Conservation (phyloP, 2,888 invertebrate species). For the Anoplius nigerrimus region DNA sequence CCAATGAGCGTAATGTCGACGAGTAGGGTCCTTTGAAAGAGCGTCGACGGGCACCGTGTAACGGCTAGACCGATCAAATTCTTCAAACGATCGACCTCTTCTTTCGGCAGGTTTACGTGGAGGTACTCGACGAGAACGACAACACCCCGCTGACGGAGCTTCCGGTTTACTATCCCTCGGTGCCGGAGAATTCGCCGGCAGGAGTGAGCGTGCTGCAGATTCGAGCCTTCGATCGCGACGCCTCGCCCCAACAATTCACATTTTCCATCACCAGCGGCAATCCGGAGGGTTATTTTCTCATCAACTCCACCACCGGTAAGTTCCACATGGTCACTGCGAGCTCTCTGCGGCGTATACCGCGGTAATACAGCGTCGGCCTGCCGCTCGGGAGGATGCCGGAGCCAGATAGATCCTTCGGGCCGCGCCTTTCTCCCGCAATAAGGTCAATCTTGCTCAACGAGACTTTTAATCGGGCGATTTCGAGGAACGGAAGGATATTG, state of each 20-base stretch:
- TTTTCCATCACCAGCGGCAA: constrained; percentile 94
- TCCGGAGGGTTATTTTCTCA: constrained; percentile 92
- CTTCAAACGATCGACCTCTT: no score
- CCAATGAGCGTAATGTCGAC: no score
- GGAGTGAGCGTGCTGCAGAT: constrained; percentile 86
- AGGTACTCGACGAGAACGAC: constrained; percentile 95
- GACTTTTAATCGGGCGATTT: constrained; percentile 39
- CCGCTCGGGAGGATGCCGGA: no score
- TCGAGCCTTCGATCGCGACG: constrained; percentile 88
- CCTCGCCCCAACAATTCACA: constrained; percentile 80
- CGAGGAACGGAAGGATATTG: constrained; percentile 1
- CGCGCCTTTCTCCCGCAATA: constrained; percentile 23
- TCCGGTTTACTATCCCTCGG: constrained; percentile 89
- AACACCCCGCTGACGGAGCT: constrained; percentile 92
- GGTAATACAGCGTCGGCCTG: constrained; percentile 23
- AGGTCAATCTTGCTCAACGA: constrained; percentile 38
- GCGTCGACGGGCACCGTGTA: no score
- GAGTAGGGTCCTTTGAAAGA: no score
- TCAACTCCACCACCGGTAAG: constrained; percentile 89
- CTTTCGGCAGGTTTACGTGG: constrained; percentile 82
- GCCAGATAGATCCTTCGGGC: constrained; percentile 1
- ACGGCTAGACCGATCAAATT: no score
- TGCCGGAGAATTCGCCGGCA: constrained; percentile 87
- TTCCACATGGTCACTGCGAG: constrained; percentile 18
- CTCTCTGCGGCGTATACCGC: constrained; percentile 11